A percentile compares a stretch with the other conserved stretches of the same genome.
phyloP scores from a whole-genome alignment of 1,140 invertebrate species.

The Eufriesea mexicana region DNA sequence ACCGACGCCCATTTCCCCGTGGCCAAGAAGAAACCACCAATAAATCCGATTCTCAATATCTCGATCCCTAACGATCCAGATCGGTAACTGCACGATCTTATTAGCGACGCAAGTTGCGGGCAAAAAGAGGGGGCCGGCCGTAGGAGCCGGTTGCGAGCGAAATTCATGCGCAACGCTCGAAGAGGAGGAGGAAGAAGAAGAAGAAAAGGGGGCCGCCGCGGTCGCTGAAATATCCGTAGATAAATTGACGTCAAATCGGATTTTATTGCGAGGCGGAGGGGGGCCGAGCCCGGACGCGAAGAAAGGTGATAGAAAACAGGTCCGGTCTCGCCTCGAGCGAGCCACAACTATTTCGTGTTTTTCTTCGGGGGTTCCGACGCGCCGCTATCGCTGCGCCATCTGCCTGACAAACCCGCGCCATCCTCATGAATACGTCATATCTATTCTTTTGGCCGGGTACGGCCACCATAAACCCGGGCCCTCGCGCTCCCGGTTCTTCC shows the following conservation, averaged over 20 bases:
- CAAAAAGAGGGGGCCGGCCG: constrained; percentile 35
- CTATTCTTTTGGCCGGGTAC: constrained; percentile 66
- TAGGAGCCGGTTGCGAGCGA: constrained; percentile 52
- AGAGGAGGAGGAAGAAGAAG: constrained; percentile 36
- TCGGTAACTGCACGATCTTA: constrained; percentile 61
- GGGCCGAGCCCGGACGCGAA: constrained; percentile 59
- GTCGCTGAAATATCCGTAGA: constrained; percentile 74
- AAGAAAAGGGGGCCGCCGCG: constrained; percentile 46
- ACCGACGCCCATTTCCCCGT: constrained; percentile 1
- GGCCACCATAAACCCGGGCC: constrained; percentile 63
- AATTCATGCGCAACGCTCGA: constrained; percentile 62
- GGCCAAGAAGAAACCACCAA: constrained; percentile 30
- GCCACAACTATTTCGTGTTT: constrained; percentile 80
- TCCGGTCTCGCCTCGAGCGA: constrained; percentile 80
- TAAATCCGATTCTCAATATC: constrained; percentile 58
- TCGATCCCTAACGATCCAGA: constrained; percentile 56
- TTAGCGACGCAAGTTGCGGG: constrained; percentile 51
- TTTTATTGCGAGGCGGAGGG: constrained; percentile 74
- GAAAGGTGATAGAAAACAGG: constrained; percentile 81
- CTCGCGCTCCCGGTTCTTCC: constrained; percentile 34
- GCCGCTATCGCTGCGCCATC: constrained; percentile 76
- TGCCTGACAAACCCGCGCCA: constrained; percentile 73
- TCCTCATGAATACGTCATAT: constrained; percentile 80
- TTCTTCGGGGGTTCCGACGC: constrained; percentile 71
- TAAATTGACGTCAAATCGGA: constrained; percentile 81